phyloP scores from a whole-genome alignment of 2,113 vertebrate genomes.

The Typhlomys cinereus region DNA sequence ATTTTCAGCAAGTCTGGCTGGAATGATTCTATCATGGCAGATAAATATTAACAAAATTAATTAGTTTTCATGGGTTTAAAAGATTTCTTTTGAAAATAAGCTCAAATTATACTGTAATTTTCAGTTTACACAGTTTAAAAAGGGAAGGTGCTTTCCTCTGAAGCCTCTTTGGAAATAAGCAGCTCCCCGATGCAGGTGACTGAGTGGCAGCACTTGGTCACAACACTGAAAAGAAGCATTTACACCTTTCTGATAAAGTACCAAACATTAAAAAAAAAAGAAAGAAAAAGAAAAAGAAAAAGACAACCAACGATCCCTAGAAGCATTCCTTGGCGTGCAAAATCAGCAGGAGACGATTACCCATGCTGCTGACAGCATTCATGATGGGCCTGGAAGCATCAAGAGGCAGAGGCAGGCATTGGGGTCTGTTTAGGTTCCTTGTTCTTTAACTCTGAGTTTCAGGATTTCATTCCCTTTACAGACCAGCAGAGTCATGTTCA shows the following conservation, averaged over 20 bases:
- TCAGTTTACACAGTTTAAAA: slow-evolving; percentile 77
- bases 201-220: slow-evolving; percentile 78
- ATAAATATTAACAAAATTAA: slow-evolving; percentile 84
- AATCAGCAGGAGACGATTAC: slow-evolving; percentile 88
- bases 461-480: slow-evolving; percentile 73
- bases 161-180: slow-evolving; percentile 70
- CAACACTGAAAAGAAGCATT: slow-evolving; percentile 84
- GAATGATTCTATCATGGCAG: slow-evolving; percentile 64
- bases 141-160: slow-evolving; percentile 72
- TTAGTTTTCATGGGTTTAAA: slow-evolving; percentile 78
- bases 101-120: slow-evolving; percentile 80
- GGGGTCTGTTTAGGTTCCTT: slow-evolving; percentile 64
- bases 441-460: slow-evolving; percentile 72
- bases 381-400: slow-evolving; percentile 80
- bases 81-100: slow-evolving; percentile 79
- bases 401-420: slow-evolving; percentile 81
- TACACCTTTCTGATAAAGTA: slow-evolving; percentile 85
- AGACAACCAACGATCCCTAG: slow-evolving; percentile 69
- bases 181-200: slow-evolving; percentile 61
- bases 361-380: slow-evolving; percentile 78
- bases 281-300: slow-evolving; percentile 58
- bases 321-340: slow-evolving; percentile 87
- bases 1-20: slow-evolving; percentile 78
- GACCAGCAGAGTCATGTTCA: slow-evolving; percentile 77
- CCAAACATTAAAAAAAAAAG: slow-evolving; percentile 83